These are phyloP conservation scores for Hippocampus mohnikei DNA, from an alignment of 2,113 vertebrate genomes.

Conservation along the genomic window DNA sequence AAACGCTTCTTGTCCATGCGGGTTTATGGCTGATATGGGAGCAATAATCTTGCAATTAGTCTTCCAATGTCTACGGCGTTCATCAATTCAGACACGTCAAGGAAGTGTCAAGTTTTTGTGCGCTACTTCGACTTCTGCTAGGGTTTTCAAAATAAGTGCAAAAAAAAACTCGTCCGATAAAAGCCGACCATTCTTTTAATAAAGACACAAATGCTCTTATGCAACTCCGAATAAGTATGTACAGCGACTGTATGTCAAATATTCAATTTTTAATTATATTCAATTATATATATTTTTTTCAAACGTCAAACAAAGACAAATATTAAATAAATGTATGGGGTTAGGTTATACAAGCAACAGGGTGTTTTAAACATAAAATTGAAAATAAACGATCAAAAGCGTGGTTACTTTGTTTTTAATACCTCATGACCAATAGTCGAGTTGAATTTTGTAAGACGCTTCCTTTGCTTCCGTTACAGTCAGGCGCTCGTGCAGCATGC, in stretches of 20 bases:
- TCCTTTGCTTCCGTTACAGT: not conserved
- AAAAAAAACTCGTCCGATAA: not conserved
- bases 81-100: not conserved
- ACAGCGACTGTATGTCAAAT: not conserved
- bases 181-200: not conserved
- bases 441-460: not conserved
- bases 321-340: not conserved
- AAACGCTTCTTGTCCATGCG: slow-evolving; percentile 23
- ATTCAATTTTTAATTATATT: not conserved
- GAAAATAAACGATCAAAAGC: not conserved
- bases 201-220: not conserved
- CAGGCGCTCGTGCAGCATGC: not conserved
- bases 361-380: not conserved
- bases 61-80: slow-evolving; percentile 31
- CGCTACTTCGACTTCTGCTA: not conserved
- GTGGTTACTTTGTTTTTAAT: not conserved
- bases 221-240: not conserved
- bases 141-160: slow-evolving; percentile 27
- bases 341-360: not conserved
- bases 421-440: not conserved
- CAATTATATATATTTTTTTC: too few species aligned
- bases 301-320: not conserved
- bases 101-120: not conserved
- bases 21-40: not conserved
- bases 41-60: not conserved